Evolutionary conservation across 2,113 vertebrate species (phyloP), one percentile per base, ranked within the genome.

Genomic region (Poecile atricapillus): DNA sequence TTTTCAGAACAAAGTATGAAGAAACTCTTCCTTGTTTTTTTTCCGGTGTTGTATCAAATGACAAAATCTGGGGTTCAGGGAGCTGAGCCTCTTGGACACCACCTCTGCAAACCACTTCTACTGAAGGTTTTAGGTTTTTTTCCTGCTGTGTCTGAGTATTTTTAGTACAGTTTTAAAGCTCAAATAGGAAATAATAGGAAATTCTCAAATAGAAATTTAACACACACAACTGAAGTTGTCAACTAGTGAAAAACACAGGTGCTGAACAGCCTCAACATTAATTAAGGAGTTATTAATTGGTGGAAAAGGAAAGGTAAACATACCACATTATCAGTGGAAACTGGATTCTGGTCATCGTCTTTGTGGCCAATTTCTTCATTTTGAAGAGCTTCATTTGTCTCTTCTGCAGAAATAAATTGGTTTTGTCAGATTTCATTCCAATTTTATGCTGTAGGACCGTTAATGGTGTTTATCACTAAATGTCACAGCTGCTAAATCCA

Each of bases 261-360:
- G 62, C 30, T 87, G 62, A 58, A 46, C 24, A 88, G 33, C 35
- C 19, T 73, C 62, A 68, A 12, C 3, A 25, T 22, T 2, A 76
- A 62, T 78, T 39, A 69, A 46, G 22, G 55, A 77, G 46, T 53
- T 53, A 28, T 13, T 77, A 87, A 69, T 19, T 60, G 33, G 21
- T 35, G 53, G 33, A 18, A 87, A 77, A 71, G 43, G 33, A 56
- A 47, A 91, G 82, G 33, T 14, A 5, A 77, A 98, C 97, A n/a
- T 98, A 99, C 99, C 99, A 99, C 98, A 97, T 98, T 98, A 94
- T 99, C 98, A 88, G 97, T 35, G 52, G 98, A 90, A 47, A 96
- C 95, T 77, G 97, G 87, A 89, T 97, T 97, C 76, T 95, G 89
- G 89, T 97, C 95, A 63, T 98, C 97, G 52, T 98, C 96, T 81